Evolutionary conservation across 2,113 vertebrate species (phyloP).

Genomic region (Haemorhous mexicanus): DNA sequence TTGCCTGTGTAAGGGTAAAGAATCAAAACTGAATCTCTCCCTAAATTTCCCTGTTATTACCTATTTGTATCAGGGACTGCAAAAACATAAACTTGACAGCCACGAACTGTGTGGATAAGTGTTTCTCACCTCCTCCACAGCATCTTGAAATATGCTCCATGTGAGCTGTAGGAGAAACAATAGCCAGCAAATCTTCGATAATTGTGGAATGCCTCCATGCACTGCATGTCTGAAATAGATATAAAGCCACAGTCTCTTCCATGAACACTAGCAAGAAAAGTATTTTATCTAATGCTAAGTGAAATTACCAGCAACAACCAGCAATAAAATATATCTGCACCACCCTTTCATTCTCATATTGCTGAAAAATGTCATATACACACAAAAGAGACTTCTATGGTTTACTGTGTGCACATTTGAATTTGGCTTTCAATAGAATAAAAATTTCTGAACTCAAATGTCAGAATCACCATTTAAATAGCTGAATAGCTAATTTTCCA

Average conservation of each 20-base stretch:
- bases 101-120: background rate
- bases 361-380: background rate
- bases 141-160: constrained; percentile 3
- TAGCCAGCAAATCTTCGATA: background rate
- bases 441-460: background rate
- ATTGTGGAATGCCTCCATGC: background rate
- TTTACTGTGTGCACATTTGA: background rate
- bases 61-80: background rate
- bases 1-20: background rate
- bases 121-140: background rate
- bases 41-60: background rate
- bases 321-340: background rate
- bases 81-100: constrained; percentile 5
- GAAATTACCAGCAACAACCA: background rate
- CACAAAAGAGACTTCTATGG: background rate
- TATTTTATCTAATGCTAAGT: background rate
- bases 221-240: background rate
- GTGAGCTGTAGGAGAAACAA: background rate
- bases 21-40: background rate
- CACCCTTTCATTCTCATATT: background rate
- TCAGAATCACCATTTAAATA: background rate
- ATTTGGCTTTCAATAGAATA: background rate
- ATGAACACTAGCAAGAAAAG: background rate
- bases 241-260: background rate
- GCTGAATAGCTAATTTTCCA: background rate